Conservation (phyloP, 2,113 vertebrate species). For the Globicephala melas region DNA sequence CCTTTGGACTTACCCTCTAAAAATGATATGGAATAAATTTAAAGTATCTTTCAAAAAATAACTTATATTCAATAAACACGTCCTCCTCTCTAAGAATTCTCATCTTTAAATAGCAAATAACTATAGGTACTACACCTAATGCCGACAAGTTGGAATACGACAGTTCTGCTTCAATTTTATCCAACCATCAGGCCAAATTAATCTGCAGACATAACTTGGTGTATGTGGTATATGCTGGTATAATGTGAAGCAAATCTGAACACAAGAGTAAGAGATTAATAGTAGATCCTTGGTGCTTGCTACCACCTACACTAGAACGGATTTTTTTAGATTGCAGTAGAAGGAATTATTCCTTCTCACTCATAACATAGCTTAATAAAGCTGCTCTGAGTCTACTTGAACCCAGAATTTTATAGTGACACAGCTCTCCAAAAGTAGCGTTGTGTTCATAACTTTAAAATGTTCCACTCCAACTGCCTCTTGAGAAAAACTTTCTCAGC, state of each 20-base stretch:
- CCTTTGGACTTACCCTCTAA: background rate
- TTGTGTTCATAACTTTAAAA: background rate
- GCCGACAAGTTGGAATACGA: background rate
- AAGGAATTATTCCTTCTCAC: background rate
- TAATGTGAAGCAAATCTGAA: background rate
- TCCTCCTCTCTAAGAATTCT: constrained; percentile 20
- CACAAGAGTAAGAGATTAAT: background rate
- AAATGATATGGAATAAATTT: background rate
- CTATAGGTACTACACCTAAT: background rate
- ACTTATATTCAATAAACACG: constrained; percentile 5
- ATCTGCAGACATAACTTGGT: background rate
- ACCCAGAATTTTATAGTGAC: background rate
- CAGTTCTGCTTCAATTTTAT: background rate
- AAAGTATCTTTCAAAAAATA: background rate
- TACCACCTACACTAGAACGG: background rate
- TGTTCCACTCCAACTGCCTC: background rate
- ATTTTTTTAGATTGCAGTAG: background rate
- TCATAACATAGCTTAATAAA: background rate
- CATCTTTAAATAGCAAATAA: background rate
- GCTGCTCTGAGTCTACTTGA: background rate
- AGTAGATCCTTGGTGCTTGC: background rate
- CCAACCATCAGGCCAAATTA: background rate
- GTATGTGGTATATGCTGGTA: background rate
- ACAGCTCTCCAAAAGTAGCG: background rate
- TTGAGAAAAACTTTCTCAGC: background rate